Percentiles rank a stretch among this genome's conserved stretches.
Conservation (phyloP, 1,140 invertebrate species). For the Maconellicoccus hirsutus region DNA sequence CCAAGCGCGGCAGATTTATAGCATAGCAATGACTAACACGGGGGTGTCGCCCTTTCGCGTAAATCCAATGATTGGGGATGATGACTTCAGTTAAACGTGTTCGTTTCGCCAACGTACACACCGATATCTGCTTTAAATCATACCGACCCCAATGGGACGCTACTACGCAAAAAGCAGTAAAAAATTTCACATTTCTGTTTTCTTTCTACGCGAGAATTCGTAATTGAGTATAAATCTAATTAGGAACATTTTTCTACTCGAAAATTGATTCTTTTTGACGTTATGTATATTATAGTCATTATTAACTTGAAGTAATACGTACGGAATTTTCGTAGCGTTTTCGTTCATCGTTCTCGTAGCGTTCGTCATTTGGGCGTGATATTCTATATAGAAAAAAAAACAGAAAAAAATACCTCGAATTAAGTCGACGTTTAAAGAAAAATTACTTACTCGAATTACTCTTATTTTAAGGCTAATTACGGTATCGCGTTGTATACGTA, state of each 20-base stretch:
- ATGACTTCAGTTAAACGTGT: not conserved
- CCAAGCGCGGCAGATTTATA: not conserved
- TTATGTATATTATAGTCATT: not conserved
- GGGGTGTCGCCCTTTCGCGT: not conserved
- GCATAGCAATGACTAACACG: not conserved
- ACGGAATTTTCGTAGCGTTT: not conserved
- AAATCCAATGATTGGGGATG: not conserved
- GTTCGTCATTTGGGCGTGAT: not conserved
- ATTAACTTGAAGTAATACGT: not conserved
- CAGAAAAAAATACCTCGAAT: not conserved
- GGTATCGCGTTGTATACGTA: not conserved
- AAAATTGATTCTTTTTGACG: not conserved
- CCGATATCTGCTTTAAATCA: slow-evolving; percentile 2
- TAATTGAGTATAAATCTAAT: not conserved
- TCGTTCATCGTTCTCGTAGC: not conserved
- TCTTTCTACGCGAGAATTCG: not conserved
- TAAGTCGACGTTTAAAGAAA: not conserved
- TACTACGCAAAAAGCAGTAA: not conserved
- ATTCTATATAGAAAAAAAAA: not conserved
- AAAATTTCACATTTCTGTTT: not conserved
- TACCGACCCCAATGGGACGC: not conserved
- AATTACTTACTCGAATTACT: not conserved
- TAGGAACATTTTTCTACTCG: not conserved
- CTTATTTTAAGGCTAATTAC: no score
- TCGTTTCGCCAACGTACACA: not conserved